Percentiles rank a stretch among this genome's conserved stretches.
Conservation (phyloP, 2,888 invertebrate genomes). For the Perizoma flavofasciatum region DNA sequence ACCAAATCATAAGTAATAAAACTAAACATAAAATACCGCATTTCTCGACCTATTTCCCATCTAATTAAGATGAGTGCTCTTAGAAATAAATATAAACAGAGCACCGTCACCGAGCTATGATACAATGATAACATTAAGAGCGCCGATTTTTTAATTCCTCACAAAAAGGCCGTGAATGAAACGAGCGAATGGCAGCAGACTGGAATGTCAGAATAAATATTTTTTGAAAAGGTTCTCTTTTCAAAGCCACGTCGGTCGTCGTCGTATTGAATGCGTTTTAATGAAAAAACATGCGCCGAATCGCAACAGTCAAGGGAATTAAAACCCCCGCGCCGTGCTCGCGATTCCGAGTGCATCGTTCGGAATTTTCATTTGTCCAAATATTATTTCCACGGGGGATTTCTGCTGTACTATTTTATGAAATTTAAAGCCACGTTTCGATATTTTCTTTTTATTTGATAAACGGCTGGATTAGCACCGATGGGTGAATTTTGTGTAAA, state of each 20-base stretch:
- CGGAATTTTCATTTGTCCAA: conserved; percentile 78
- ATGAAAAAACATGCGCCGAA: conserved; percentile 84
- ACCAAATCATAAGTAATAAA: too few species aligned
- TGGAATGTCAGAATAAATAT: conserved; percentile 76
- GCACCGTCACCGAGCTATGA: conserved; percentile 9
- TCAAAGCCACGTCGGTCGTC: conserved; percentile 79
- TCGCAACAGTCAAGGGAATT: conserved; percentile 83
- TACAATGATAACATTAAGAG: conserved; percentile 42
- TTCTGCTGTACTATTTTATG: conserved; percentile 58
- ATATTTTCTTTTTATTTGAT: conserved; percentile 56
- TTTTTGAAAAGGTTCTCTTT: conserved; percentile 80
- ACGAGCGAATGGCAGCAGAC: conserved; percentile 59
- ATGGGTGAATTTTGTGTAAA: conserved; percentile 16
- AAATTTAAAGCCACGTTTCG: conserved; percentile 54
- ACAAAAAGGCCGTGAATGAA: conserved; percentile 66
- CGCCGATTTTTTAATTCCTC: conserved; percentile 57
- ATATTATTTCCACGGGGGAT: conserved; percentile 74
- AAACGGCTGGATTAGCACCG: conserved; percentile 53
- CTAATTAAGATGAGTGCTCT: conserved; percentile 25
- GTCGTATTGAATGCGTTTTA: conserved; percentile 84
- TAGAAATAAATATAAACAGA: conserved; percentile 20
- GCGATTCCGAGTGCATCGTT: conserved; percentile 68
- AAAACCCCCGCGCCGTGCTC: conserved; percentile 72
- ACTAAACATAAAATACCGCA: neutral
- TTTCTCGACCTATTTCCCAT: conserved; percentile 10